Conservation (phyloP, 2,797 vertebrate species). For the Geotria australis region DNA sequence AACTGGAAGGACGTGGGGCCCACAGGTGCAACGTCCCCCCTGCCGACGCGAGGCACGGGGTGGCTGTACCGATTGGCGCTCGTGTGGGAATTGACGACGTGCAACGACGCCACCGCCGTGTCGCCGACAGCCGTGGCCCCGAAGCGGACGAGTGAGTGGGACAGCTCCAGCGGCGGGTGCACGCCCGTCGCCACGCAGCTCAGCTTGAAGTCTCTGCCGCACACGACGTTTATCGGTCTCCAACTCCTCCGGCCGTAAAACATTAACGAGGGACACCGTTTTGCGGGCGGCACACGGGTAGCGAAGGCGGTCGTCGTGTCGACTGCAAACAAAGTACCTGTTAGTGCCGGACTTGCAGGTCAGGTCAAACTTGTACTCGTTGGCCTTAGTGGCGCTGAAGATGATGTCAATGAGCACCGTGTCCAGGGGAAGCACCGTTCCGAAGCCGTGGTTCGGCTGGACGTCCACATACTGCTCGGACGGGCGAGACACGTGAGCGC, state of each 20-base stretch:
- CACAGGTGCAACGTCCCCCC: conserved; percentile 4
- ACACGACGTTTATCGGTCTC: too few relatives aligned
- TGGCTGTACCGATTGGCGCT: conserved; percentile 10
- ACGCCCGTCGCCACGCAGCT: conserved; percentile 33
- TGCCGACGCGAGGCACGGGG: conserved; percentile 6
- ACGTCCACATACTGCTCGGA: conserved; percentile 35
- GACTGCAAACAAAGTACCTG: conserved; percentile 15
- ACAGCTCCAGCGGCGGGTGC: conserved; percentile 40
- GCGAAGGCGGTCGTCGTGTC: too few relatives aligned
- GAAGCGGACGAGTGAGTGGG: conserved; percentile 41
- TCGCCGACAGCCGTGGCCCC: conserved; percentile 30
- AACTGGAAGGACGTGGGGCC: conserved; percentile 37
- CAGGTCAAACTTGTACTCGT: conserved; percentile 32
- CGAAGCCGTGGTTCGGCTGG: conserved; percentile 52
- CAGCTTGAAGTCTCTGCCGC: conserved; percentile 32
- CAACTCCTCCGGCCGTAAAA: too few relatives aligned
- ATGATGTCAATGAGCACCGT: conserved; percentile 29
- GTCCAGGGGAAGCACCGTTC: conserved; percentile 44
- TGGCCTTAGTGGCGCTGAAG: conserved; percentile 32
- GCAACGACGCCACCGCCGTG: conserved; percentile 17
- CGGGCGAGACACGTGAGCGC: too few relatives aligned
- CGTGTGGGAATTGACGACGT: conserved; percentile 18
- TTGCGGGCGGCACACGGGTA: too few relatives aligned
- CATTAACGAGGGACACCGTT: too few relatives aligned
- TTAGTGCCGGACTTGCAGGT: conserved; percentile 41